Evolutionary conservation across 2,797 vertebrate species (phyloP).

Genomic region (Natrix natrix): DNA sequence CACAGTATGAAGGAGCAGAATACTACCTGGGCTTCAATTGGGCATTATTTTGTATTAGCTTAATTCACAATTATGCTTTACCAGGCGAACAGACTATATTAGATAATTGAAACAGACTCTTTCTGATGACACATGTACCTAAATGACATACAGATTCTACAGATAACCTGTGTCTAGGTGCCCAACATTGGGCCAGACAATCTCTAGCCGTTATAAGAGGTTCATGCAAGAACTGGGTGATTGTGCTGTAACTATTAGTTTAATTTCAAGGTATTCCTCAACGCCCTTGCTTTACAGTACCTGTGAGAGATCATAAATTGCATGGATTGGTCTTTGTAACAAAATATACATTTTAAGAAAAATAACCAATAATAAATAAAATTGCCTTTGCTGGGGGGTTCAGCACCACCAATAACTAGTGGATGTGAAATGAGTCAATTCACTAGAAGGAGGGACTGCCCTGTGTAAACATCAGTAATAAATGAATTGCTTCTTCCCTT

Average conservation of each 20-base stretch:
- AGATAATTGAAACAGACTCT: neutral
- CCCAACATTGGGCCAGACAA: no score
- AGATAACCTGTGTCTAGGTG: no score
- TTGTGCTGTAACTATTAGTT: no score
- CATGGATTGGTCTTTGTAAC: no score
- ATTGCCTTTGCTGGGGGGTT: neutral
- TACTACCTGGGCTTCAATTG: neutral
- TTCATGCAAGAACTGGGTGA: no score
- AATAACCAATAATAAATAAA: neutral
- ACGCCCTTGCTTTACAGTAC: no score
- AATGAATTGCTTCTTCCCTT: neutral
- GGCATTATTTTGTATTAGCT: neutral
- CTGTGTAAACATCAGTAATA: neutral
- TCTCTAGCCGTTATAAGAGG: no score
- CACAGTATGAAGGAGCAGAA: neutral
- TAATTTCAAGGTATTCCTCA: no score
- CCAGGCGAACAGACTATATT: neutral
- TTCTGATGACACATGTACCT: neutral
- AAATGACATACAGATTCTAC: neutral
- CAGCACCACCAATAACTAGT: accelerated
- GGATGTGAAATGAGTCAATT: neutral
- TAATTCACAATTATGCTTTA: neutral
- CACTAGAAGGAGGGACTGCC: neutral
- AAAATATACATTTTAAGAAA: no score
- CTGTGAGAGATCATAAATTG: no score